Evolutionary conservation across 2,113 vertebrate species (phyloP), one percentile per base, ranked within the genome.

Genomic region (Pontoporia blainvillei): DNA sequence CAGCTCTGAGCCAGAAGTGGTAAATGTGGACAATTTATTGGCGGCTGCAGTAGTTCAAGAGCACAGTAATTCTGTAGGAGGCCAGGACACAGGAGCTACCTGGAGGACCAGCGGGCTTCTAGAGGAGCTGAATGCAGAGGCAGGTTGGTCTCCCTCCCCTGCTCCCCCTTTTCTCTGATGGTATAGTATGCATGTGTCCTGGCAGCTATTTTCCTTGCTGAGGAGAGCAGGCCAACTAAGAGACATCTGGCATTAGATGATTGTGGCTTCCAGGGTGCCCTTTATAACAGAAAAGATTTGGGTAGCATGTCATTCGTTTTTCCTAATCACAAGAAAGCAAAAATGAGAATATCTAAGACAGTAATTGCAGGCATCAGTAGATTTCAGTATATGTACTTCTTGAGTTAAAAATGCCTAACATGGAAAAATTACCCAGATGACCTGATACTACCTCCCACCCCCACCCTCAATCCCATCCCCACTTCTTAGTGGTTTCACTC

Each of bases 1-100:
- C 98, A 99, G 99, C 98, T 99, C 99, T 97, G 99, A 99, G 98
- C 99, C 99, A 94, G 99, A 99, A 98, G 99, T 99, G 98, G 98
- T 99, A 98, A 99, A 99, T 98, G 99, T 99, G 98, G 99, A 99
- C 98, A 99, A 97, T 99, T 99, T 99, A 95, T 98, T 99, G 98
- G 99, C 99, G 0, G 99, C 99, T 98, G 99, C 99, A 95, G 99
- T 99, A 98, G 99, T 99, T 98, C 99, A 99, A 99, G 99, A 99
- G 98, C 99, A 99, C 98, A 99, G 6, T 98, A 98, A 99, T 98
- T 99, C 99, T 97, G 97, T 99, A 98, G 98, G 98, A 98, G 99
- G 98, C 97, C 99, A 99, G 98, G 99, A 99, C 96, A 93, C 97
- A 82, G 98, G 97, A 98, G 98, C 98, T 98, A 97, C 98, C 97